Conservation (phyloP, 1,140 invertebrate genomes). For the Pogonomyrmex californicus region DNA sequence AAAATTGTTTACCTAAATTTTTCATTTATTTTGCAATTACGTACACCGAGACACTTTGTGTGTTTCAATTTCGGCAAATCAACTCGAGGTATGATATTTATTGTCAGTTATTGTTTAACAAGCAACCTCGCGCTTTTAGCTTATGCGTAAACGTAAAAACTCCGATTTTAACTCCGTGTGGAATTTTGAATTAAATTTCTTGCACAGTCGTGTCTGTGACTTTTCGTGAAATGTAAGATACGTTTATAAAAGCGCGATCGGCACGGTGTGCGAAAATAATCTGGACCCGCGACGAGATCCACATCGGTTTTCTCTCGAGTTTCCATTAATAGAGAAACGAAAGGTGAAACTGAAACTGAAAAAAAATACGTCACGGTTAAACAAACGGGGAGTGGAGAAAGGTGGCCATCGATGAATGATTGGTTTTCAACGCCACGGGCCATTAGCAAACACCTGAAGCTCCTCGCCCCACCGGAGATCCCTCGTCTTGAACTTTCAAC, state of each 20-base stretch:
- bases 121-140: neutral
- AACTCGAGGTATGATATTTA: neutral
- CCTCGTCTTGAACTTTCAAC: constrained; percentile 45
- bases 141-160: neutral
- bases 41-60: neutral
- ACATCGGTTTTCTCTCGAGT: constrained; percentile 5
- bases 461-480: constrained; percentile 48
- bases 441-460: constrained; percentile 69
- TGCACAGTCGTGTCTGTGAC: neutral
- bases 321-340: constrained; percentile 34
- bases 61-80: neutral
- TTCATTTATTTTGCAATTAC: constrained; percentile 32
- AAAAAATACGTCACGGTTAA: constrained; percentile 51
- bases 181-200: constrained; percentile 20
- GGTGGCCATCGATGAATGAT: constrained; percentile 50
- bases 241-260: constrained; percentile 5
- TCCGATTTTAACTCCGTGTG: neutral
- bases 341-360: constrained; percentile 43
- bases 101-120: constrained; percentile 20
- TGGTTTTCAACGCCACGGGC: constrained; percentile 61
- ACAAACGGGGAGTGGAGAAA: constrained; percentile 41
- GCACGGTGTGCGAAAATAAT: neutral
- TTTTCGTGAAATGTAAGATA: neutral
- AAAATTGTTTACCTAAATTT: constrained; percentile 24
- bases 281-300: neutral